Evolutionary conservation across 2,797 vertebrate genomes (phyloP).

Genomic region (Tamandua tetradactyla): DNA sequence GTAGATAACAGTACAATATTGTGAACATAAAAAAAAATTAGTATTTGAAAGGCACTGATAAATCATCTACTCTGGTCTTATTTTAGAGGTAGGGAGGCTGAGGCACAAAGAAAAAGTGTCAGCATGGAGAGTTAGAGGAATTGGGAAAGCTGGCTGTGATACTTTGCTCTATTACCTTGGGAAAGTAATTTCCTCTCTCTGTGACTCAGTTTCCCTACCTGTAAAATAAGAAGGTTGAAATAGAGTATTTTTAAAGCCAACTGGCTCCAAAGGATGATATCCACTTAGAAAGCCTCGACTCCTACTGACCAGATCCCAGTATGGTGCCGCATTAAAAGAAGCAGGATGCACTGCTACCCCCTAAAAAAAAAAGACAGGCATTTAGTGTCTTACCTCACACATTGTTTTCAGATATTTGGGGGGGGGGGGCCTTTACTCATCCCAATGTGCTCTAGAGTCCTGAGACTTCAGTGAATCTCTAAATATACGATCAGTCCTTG

Average conservation of each 20-base stretch:
- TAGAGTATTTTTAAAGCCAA: neutral
- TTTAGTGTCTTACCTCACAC: neutral
- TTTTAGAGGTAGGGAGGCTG: neutral
- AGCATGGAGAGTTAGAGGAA: neutral
- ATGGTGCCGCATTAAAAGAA: neutral
- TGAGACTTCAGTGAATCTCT: neutral
- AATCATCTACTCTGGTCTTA: neutral
- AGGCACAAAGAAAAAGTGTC: neutral
- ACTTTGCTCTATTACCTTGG: neutral
- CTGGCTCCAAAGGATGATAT: neutral
- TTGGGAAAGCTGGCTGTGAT: neutral
- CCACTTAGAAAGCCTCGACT: neutral
- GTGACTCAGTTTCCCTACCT: neutral
- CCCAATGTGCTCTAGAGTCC: neutral
- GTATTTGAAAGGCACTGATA: neutral
- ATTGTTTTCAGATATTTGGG: neutral
- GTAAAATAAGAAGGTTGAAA: neutral
- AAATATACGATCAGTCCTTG: neutral
- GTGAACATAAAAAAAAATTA: too few species aligned
- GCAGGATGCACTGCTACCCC: neutral
- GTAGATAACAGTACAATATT: too few species aligned
- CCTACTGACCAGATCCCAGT: neutral
- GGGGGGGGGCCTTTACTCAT: neutral
- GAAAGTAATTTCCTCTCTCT: neutral
- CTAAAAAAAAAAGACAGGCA: neutral